Conservation (phyloP, 2,797 vertebrate genomes). For the Xenopus petersii region DNA sequence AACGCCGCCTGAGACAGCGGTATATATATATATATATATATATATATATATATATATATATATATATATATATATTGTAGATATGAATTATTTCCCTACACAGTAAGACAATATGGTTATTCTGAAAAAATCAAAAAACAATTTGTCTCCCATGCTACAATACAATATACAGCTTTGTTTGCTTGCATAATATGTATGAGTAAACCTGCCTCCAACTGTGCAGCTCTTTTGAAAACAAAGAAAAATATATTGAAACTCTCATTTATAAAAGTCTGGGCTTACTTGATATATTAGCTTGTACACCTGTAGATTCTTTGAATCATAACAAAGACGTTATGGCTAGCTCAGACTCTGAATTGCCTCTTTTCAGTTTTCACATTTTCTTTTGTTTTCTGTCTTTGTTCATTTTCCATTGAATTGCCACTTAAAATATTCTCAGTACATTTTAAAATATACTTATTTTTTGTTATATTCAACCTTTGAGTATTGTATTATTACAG, state of each 20-base stretch:
- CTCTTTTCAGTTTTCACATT: conserved; percentile 34
- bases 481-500: conserved; percentile 7
- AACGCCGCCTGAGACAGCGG: too few relatives aligned
- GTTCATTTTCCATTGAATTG: conserved; percentile 26
- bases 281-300: conserved; percentile 20
- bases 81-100: too few relatives aligned
- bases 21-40: too few relatives aligned
- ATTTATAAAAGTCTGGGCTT: conserved; percentile 8
- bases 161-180: not conserved
- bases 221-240: conserved; percentile 23
- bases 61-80: too few relatives aligned
- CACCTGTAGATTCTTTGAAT: conserved; percentile 35
- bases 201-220: conserved; percentile 13
- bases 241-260: conserved; percentile 6
- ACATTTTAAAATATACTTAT: conserved; percentile 19
- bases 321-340: conserved; percentile 25
- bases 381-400: conserved; percentile 27
- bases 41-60: too few relatives aligned
- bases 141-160: not conserved
- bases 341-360: conserved; percentile 22
- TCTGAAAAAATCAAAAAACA: not conserved
- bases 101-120: not conserved
- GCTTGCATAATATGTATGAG: conserved; percentile 11
- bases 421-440: conserved; percentile 27
- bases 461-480: conserved; percentile 11